Evolutionary conservation across 2,888 invertebrate species (phyloP).

Genomic region (Parasteatoda lunata): DNA sequence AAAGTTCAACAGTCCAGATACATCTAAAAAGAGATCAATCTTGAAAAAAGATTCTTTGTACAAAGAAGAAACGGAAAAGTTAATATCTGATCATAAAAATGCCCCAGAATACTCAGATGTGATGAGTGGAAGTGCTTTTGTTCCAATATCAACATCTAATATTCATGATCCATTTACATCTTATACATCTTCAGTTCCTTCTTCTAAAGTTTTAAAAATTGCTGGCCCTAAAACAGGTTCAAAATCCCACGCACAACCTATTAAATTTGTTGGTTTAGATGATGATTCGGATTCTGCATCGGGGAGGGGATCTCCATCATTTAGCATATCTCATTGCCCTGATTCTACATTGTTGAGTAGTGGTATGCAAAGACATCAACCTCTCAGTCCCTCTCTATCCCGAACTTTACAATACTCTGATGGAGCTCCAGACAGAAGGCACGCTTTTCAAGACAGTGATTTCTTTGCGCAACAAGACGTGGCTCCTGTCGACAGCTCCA

Average conservation of each 20-base stretch:
- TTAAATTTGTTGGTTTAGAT: constrained; percentile 74
- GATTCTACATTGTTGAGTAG: constrained; percentile 28
- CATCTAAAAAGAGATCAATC: constrained; percentile 81
- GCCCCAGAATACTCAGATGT: constrained; percentile 71
- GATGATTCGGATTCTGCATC: constrained; percentile 58
- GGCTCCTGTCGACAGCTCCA: constrained; percentile 61
- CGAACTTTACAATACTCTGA: constrained; percentile 46
- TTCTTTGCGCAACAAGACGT: constrained; percentile 41
- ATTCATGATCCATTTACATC: constrained; percentile 34
- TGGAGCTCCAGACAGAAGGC: constrained; percentile 65
- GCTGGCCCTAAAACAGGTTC: constrained; percentile 70
- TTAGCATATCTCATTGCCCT: constrained; percentile 54
- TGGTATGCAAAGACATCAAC: constrained; percentile 39
- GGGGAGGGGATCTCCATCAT: constrained; percentile 59
- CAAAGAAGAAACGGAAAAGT: constrained; percentile 83
- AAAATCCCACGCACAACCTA: constrained; percentile 73
- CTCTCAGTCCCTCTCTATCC: constrained; percentile 53
- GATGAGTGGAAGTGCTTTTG: constrained; percentile 60
- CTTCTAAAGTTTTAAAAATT: constrained; percentile 56
- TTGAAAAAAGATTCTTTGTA: constrained; percentile 83
- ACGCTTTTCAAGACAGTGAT: constrained; percentile 59
- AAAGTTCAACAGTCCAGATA: constrained; percentile 73
- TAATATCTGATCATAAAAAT: constrained; percentile 78
- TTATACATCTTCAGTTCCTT: constrained; percentile 20
- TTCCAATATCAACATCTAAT: constrained; percentile 49